Evolutionary conservation across 2,113 vertebrate species (phyloP), one percentile per base, ranked within the genome.

Genomic region (Leuciscus idus): DNA sequence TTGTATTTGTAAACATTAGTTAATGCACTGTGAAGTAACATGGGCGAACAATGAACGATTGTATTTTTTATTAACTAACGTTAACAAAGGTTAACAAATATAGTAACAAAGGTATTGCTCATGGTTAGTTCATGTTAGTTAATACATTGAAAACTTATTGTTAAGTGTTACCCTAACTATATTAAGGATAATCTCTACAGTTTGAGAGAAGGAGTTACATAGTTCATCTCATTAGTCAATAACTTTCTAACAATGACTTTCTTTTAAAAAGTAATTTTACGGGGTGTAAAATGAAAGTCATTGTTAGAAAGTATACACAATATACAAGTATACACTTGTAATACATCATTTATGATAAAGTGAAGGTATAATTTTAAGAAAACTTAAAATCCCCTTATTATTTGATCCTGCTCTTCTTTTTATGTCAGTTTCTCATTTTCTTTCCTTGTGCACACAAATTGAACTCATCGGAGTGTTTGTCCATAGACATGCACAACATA

Each of bases 121-220:
- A 39, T 39, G 6, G 39, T 39, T 8, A 39, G 39, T 39, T 39
- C 39, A 39, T 39, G 39, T 7, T 39, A 39, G 6, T 39, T 43
- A 43, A 43, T 43, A 43, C 43, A 43, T 43, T 43, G 0, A 43
- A 43, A 43, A 8, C 8, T 43, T 43, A 43, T 43, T 43, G 8
- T 43, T 2, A 43, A 43, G 43, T 9, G 7, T 43, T 43, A 43
- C 43, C 43, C 8, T 43, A 43, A 43, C 74, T 79, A 82, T 81
- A 87, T 87, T 87, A 90, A 88, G 89, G 77, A 74, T 90, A 43
- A 90, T 88, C 90, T 89, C 78, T 81, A 66, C 43, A 85, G 79
- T 77, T 57, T 55, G 62, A 72, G 82, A 84, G 86, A 85, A 84
- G 79, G 77, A 87, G 73, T 70, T 64, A 84, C 52, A 81, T 36